A percentile compares a stretch with the other conserved stretches of the same genome.
Conservation (phyloP, 2,888 invertebrate genomes). For the Lordiphosa fenestrarum region DNA sequence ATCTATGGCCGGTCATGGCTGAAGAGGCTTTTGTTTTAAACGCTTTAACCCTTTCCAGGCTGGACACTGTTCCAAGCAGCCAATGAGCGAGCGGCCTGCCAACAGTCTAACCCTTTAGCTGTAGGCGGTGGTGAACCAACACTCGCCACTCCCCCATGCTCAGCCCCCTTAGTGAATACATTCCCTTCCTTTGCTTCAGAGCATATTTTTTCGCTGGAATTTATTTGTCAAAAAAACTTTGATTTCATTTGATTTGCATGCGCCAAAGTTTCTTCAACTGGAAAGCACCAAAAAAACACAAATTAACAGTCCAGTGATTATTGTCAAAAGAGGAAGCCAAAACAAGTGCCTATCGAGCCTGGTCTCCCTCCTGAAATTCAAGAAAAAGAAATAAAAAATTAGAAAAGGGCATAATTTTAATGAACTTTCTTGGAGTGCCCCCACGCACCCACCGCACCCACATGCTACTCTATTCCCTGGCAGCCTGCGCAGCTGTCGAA, state of each 20-base stretch:
- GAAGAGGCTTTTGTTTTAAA: conserved; percentile 23
- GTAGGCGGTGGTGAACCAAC: conserved; percentile 10
- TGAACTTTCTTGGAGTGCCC: conserved; percentile 61
- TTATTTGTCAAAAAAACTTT: conserved; percentile 50
- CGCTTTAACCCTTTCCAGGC: conserved; percentile 23
- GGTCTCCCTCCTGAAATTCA: conserved; percentile 1
- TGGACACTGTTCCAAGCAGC: conserved; percentile 21
- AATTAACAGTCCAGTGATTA: conserved; percentile 78
- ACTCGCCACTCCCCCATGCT: conserved; percentile 14
- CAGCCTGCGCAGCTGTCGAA: conserved; percentile 67
- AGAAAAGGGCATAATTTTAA: conserved; percentile 75
- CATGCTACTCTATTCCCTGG: conserved; percentile 15
- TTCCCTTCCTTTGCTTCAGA: neutral
- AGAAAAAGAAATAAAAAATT: conserved; percentile 59
- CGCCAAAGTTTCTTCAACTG: conserved; percentile 75
- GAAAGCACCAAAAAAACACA: conserved; percentile 52
- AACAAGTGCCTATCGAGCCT: conserved; percentile 61
- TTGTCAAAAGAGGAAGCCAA: conserved; percentile 70
- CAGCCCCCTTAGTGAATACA: conserved; percentile 5
- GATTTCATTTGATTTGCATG: conserved; percentile 64
- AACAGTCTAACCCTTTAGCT: conserved; percentile 22
- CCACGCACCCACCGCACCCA: conserved; percentile 8
- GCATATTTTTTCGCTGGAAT: neutral
- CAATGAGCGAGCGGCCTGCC: conserved; percentile 17
- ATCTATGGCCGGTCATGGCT: conserved; percentile 2